phyloP scores from a whole-genome alignment of 2,888 invertebrate genomes.

The Synanthedon tipuliformis region DNA sequence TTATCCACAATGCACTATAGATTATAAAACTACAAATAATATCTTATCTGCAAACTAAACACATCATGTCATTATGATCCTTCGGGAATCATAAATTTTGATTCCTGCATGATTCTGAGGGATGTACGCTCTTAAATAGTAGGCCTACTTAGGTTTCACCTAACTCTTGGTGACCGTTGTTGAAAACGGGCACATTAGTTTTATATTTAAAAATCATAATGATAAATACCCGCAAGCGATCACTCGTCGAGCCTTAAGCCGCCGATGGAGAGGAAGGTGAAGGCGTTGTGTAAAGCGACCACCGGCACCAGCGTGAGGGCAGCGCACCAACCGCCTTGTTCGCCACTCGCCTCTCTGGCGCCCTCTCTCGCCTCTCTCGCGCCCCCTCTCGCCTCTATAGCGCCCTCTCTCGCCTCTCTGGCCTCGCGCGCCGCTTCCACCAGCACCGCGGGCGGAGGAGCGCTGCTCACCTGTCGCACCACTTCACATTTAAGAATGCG shows the following conservation, averaged over 20 bases:
- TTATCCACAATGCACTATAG: too few relatives aligned
- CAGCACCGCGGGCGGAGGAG: slow-evolving; percentile 23
- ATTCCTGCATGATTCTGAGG: too few relatives aligned
- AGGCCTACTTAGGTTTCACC: too few relatives aligned
- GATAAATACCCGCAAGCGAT: slow-evolving; percentile 8
- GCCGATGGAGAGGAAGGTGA: slow-evolving; percentile 86
- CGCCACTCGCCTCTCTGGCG: slow-evolving; percentile 35
- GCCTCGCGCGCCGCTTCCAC: slow-evolving; percentile 20
- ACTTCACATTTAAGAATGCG: too few relatives aligned
- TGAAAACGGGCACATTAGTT: too few relatives aligned
- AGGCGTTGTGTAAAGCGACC: slow-evolving; percentile 81
- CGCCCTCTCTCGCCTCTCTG: slow-evolving; percentile 7
- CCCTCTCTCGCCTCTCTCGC: slow-evolving; percentile 19
- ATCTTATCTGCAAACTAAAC: too few relatives aligned
- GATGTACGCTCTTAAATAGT: too few relatives aligned
- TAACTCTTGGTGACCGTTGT: too few relatives aligned
- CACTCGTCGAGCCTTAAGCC: slow-evolving; percentile 79
- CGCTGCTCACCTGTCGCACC: slow-evolving; percentile 53
- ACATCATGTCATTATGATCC: too few relatives aligned
- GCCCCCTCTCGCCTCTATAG: slow-evolving; percentile 6
- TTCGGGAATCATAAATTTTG: too few relatives aligned
- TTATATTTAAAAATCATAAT: too few relatives aligned
- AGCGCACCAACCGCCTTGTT: slow-evolving; percentile 50
- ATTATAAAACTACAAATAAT: too few relatives aligned
- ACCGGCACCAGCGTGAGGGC: slow-evolving; percentile 84